Base-by-base conservation (phyloP, 2,797 vertebrate genomes). In the Hydrophis major region DNA sequence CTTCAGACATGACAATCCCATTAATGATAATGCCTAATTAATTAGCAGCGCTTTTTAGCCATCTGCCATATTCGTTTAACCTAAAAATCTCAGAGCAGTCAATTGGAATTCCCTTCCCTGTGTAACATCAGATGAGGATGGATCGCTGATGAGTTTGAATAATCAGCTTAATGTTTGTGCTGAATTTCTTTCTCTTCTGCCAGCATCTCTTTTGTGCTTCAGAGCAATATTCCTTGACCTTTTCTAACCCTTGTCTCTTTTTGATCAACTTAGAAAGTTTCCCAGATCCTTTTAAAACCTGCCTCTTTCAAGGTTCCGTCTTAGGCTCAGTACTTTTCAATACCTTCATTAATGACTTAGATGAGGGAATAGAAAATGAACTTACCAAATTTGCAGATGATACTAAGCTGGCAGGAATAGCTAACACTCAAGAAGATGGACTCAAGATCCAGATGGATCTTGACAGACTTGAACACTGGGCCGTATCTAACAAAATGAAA, bases 51-150 rank as follows among this genome's bases (percentile, higher is more conserved):
- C 92, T 90, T 92, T 90, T 83, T 57, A 97, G 97, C 97, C 97
- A 96, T 95, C 97, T 97, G 96, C 97, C 97, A 97, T 95, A 96
- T 97, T 97, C 97, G 97, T 97, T 98, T 97, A 97, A 95, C 96
- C 28, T 87, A 90, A 91, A 93, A 93, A 95, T 97, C 96, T 96
- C 96, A 95, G 97, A 97, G 96, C 97, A 94, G 96, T 96, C 95
- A 95, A 94, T 95, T 97, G 96, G 97, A 96, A 97, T 97, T 53
- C 28, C 42, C 74, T 28, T 83, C 27, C 89, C 89, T n/a, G 37
- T 97, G 96, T 96, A 96, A 97, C 97, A 96, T 97, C 96, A 94
- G 96, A 92, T 96, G 94, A 12, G 60, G 32, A 4, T 3, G 60
- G 53, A 18, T 97, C 96, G 96, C 96, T 97, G 97, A 97, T 97